A percentile compares a stretch with the other conserved stretches of the same genome.
Conservation (phyloP, 1,140 invertebrate species). For the Charaxes varanes region DNA sequence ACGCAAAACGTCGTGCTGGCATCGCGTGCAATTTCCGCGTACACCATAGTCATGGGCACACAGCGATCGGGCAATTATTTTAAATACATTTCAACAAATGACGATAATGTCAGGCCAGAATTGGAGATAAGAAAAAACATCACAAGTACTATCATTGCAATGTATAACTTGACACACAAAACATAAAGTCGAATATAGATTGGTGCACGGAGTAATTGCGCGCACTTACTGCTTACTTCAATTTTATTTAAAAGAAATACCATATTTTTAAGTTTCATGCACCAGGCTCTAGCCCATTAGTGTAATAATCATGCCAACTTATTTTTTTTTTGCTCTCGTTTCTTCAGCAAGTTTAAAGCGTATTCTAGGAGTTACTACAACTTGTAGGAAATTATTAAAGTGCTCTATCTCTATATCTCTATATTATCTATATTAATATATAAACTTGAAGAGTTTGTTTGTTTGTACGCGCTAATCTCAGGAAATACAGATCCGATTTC, state of each 20-base stretch:
- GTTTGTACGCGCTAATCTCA: no score
- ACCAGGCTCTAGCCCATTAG: slow-evolving; percentile 20
- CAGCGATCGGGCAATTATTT: slow-evolving; percentile 65
- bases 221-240: slow-evolving; percentile 16
- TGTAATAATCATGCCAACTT: slow-evolving; percentile 15
- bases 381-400: no score
- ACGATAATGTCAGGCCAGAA: slow-evolving; percentile 63
- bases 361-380: no score
- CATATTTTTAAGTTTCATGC: slow-evolving; percentile 18
- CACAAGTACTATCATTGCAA: slow-evolving; percentile 41
- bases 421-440: no score
- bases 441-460: no score
- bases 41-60: slow-evolving; percentile 54
- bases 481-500: no score
- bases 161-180: slow-evolving; percentile 35
- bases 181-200: slow-evolving; percentile 25
- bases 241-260: slow-evolving; percentile 20
- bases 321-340: no score
- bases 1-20: slow-evolving; percentile 46
- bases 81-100: slow-evolving; percentile 74
- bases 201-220: slow-evolving; percentile 18
- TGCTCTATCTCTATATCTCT: no score
- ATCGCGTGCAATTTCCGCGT: slow-evolving; percentile 68
- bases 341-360: no score
- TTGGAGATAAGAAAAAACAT: slow-evolving; percentile 52